Conservation (phyloP, 2,113 vertebrate genomes). For the Bos indicus region DNA sequence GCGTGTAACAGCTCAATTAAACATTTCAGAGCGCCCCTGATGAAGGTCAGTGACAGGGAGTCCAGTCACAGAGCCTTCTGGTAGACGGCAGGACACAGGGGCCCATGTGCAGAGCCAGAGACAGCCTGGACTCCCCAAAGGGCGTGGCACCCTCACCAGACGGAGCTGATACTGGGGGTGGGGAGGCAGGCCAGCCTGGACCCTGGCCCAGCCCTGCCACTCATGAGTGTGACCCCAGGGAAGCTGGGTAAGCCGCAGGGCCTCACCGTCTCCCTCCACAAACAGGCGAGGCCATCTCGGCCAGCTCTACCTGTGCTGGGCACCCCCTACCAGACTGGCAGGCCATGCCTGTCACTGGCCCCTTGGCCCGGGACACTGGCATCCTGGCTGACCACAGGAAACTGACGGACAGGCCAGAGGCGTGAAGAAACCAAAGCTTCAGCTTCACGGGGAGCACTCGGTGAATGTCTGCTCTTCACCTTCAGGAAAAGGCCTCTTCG, state of each 20-base stretch:
- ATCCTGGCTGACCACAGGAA: neutral
- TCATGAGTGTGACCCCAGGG: neutral
- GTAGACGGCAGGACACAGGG: neutral
- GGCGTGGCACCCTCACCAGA: neutral
- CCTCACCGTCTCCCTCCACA: neutral
- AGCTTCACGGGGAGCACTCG: neutral
- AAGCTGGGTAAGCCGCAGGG: no score
- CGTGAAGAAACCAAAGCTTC: neutral
- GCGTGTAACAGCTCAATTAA: neutral
- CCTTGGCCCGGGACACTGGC: neutral
- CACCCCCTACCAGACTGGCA: neutral
- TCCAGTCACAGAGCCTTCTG: neutral
- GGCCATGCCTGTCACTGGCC: neutral
- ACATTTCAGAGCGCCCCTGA: neutral
- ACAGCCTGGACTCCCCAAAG: no score
- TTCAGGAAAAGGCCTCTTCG: neutral
- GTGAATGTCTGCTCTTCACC: neutral
- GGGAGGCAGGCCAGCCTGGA: neutral
- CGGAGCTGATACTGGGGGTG: neutral
- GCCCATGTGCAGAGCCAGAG: neutral
- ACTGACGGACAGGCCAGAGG: neutral
- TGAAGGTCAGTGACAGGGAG: neutral
- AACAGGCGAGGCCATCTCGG: neutral
- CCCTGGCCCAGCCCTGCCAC: neutral
- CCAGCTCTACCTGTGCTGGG: fast-evolving